Evolutionary conservation across 2,797 vertebrate species (phyloP), one percentile per base, ranked within the genome.

Genomic region (Mormyrus hasselquistii): DNA sequence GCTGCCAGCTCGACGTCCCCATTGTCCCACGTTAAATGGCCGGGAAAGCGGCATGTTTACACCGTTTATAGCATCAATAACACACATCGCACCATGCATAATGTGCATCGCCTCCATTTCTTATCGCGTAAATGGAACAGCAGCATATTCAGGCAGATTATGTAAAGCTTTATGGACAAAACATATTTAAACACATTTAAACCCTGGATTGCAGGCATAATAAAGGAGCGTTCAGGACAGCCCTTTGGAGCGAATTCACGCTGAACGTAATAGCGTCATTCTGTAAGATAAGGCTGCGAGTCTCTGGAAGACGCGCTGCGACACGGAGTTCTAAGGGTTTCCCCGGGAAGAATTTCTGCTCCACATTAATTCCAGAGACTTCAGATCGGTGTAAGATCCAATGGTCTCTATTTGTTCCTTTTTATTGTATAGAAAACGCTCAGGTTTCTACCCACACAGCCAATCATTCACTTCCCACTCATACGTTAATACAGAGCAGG

Each of bases 111-210:
- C 5, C 2, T 2, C 73, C 38, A 44, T 44, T 79, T 44, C 73
- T 79, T 41, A 44, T 79, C 34, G 41, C 41, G 4, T 44, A 41
- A 41, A 79, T 79, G 73, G 73, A 79, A n/a, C 41, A 79, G 41
- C 73, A 8, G 73, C 73, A 79, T 79, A 41, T 79, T 79, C 16
- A 79, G 34, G 73, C 19, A 19, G 73, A 79, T 79, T 79, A 79
- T 44, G 73, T 79, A 79, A 79, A 79, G 73, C 73, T 79, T 79
- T 79, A 79, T 79, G 73, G 41, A 44, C 73, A 44, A 79, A 79
- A 79, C 34, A 79, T 41, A 79, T 79, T 79, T 79, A 79, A 41
- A 79, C 34, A 44, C 38, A 79, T 79, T 73, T 73, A 73, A 73
- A 73, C 12, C 65, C 73, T 79, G 73, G 73, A 79, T 79, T 79